These are phyloP conservation scores for Palythoa grandiflora DNA, from an alignment of 92 coral and sea anemone genomes.

Conservation along the genomic window DNA sequence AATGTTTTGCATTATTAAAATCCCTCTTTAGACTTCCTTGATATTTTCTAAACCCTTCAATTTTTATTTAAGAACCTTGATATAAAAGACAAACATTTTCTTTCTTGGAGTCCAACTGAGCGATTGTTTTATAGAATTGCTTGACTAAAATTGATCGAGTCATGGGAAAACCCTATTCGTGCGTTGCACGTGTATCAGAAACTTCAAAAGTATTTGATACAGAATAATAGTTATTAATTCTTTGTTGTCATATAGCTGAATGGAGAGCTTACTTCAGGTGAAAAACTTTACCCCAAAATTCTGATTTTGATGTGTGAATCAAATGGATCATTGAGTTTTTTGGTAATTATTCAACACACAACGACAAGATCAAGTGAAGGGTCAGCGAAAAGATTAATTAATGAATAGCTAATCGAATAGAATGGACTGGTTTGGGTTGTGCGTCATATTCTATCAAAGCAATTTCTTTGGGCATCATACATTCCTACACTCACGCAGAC, in stretches of 20 bases:
- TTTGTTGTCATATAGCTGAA: neutral
- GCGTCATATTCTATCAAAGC: slow-evolving; percentile 35
- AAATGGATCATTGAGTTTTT: slow-evolving; percentile 43
- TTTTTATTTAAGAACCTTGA: neutral
- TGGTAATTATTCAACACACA: slow-evolving; percentile 16
- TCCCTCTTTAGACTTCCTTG: slow-evolving; percentile 13
- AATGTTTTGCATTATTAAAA: slow-evolving; percentile 18
- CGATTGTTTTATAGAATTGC: neutral
- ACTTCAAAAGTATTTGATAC: neutral
- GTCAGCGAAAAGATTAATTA: slow-evolving; percentile 42
- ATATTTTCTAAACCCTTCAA: slow-evolving; percentile 21
- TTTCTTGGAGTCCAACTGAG: neutral
- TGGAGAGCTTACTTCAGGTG: slow-evolving; percentile 7
- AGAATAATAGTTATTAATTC: neutral
- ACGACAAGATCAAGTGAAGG: slow-evolving; percentile 33
- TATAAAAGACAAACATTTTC: neutral
- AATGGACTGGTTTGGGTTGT: slow-evolving; percentile 11
- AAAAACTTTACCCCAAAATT: slow-evolving; percentile 19
- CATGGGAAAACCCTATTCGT: neutral
- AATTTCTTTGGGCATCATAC: slow-evolving; percentile 34
- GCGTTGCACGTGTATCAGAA: slow-evolving; percentile 22
- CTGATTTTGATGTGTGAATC: neutral
- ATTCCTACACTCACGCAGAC: slow-evolving; percentile 47
- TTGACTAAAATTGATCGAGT: neutral
- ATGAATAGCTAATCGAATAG: slow-evolving; percentile 15